phyloP scores from a whole-genome alignment of 2,797 vertebrate species.

The Triplophysa bombifrons region DNA sequence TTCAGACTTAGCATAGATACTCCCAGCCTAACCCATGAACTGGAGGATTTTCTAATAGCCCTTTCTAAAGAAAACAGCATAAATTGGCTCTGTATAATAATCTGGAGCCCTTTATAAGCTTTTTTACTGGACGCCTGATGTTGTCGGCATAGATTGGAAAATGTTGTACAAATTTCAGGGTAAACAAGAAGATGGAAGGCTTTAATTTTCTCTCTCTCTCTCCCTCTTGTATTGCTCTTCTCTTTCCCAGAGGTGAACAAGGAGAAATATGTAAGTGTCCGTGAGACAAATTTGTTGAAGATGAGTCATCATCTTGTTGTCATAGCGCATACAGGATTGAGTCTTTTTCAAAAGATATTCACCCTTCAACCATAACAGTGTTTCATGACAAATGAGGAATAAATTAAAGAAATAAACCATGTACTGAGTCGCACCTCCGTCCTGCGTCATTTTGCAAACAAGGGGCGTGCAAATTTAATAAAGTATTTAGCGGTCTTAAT shows the following conservation, averaged over 20 bases:
- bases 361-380: conserved; percentile 31
- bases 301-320: conserved; percentile 58
- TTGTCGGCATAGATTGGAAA: conserved; percentile 44
- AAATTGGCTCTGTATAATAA: conserved; percentile 52
- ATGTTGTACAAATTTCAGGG: conserved; percentile 49
- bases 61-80: conserved; percentile 38
- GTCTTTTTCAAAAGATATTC: conserved; percentile 41
- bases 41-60: conserved; percentile 18
- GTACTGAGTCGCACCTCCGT: conserved; percentile 7
- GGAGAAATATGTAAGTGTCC: conserved; percentile 54
- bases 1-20: conserved; percentile 41
- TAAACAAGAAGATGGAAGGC: conserved; percentile 55
- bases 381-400: conserved; percentile 14
- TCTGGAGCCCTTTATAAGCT: conserved; percentile 46
- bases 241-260: conserved; percentile 48
- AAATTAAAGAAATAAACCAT: conserved; percentile 32
- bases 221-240: conserved; percentile 34
- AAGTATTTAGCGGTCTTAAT: not conserved
- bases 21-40: conserved; percentile 20
- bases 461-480: not conserved
- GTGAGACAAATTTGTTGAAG: conserved; percentile 49
- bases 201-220: conserved; percentile 52
- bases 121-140: conserved; percentile 28
- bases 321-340: conserved; percentile 49
- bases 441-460: conserved; percentile 4